A percentile compares a stretch with the other conserved stretches of the same genome.
Evolutionary conservation across 1,140 invertebrate genomes (phyloP).

Genomic region (Drosophila mojavensis): DNA sequence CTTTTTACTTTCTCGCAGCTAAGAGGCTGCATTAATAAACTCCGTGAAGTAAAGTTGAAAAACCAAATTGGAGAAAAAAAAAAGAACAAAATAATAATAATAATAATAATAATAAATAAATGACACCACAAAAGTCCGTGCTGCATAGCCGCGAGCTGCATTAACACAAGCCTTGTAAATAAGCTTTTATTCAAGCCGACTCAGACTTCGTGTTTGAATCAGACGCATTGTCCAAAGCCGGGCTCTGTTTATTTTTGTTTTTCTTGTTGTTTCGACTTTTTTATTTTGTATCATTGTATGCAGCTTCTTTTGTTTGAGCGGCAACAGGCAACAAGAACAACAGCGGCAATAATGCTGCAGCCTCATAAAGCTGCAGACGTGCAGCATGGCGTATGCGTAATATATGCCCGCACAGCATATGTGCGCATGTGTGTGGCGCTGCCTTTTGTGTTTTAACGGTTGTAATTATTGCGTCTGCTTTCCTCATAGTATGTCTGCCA

Average conservation of each 20-base stretch:
- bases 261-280: background rate
- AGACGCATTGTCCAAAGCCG: constrained; percentile 60
- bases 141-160: constrained; percentile 76
- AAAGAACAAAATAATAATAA: background rate
- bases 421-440: constrained; percentile 41
- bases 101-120: background rate
- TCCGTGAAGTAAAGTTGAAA: constrained; percentile 37
- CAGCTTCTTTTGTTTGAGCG: constrained; percentile 47
- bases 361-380: constrained; percentile 55
- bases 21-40: constrained; percentile 43
- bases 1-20: background rate
- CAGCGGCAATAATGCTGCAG: constrained; percentile 48
- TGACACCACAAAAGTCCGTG: constrained; percentile 66
- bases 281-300: constrained; percentile 39
- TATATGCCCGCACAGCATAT: constrained; percentile 46
- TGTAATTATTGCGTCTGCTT: constrained; percentile 73
- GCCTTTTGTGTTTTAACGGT: constrained; percentile 71
- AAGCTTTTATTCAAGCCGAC: constrained; percentile 68
- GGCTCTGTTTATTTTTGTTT: constrained; percentile 9
- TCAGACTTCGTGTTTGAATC: constrained; percentile 29
- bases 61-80: constrained; percentile 3
- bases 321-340: constrained; percentile 2
- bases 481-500: constrained; percentile 34
- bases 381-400: constrained; percentile 72
- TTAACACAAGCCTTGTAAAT: constrained; percentile 78